Percentiles rank a stretch among this genome's conserved stretches.
Evolutionary conservation across 2,113 vertebrate species (phyloP).

Genomic region (Pycnonotus jocosus): DNA sequence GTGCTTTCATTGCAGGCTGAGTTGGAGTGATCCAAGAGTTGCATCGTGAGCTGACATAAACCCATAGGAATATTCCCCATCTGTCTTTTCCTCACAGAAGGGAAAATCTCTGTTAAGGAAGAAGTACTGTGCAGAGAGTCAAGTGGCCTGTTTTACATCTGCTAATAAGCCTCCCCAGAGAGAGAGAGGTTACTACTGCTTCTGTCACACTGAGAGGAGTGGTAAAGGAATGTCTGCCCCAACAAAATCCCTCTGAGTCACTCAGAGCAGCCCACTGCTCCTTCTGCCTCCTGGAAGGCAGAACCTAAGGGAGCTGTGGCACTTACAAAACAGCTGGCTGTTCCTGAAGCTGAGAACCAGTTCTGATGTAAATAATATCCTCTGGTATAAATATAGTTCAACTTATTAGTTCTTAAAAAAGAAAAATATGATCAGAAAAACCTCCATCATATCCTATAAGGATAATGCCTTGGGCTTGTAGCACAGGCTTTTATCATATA

Average conservation of each 20-base stretch:
- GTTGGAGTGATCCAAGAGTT: background rate
- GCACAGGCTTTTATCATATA: background rate
- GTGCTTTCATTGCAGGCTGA: background rate
- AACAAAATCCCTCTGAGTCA: background rate
- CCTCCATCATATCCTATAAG: background rate
- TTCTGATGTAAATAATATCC: background rate
- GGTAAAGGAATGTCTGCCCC: background rate
- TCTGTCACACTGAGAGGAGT: background rate
- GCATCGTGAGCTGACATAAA: background rate
- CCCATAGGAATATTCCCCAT: background rate
- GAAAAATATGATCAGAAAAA: background rate
- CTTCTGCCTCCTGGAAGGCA: background rate
- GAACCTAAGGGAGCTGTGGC: background rate
- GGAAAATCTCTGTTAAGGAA: background rate
- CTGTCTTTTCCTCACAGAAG: background rate
- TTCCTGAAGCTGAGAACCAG: background rate
- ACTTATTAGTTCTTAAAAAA: background rate
- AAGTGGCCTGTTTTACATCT: background rate
- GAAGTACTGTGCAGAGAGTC: background rate
- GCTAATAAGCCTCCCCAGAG: background rate
- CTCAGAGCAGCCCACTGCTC: background rate
- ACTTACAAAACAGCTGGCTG: background rate
- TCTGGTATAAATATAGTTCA: background rate
- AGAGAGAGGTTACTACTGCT: background rate
- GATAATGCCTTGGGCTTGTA: background rate